Percentiles rank a stretch among this genome's conserved stretches.
phyloP scores from a whole-genome alignment of 1,140 invertebrate species.

The Lasioglossum baleicum region DNA sequence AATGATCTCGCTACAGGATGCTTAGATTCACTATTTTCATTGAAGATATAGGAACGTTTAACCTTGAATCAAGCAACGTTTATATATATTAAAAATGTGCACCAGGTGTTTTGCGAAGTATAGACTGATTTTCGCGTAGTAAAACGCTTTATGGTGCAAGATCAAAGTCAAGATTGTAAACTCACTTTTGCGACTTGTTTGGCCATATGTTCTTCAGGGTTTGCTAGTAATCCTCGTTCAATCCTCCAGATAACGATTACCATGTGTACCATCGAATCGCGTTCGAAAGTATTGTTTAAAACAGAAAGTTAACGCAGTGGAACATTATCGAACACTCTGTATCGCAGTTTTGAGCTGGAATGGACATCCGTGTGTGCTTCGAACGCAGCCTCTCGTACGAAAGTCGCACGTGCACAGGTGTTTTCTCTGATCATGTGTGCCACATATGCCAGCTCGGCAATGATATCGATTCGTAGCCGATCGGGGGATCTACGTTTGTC shows the following conservation, averaged over 20 bases:
- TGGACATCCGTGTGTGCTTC: slow-evolving; percentile 48
- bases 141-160: too few species aligned
- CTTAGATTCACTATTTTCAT: too few species aligned
- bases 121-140: too few species aligned
- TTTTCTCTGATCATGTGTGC: slow-evolving; percentile 76
- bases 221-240: neutral
- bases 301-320: too few species aligned
- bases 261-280: neutral
- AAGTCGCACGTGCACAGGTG: slow-evolving; percentile 77
- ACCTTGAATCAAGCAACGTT: too few species aligned
- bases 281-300: neutral
- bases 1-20: too few species aligned
- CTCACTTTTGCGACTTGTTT: too few species aligned
- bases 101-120: too few species aligned
- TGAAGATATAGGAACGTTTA: too few species aligned
- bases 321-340: slow-evolving; percentile 26
- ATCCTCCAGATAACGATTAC: neutral
- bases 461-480: slow-evolving; percentile 15
- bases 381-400: slow-evolving; percentile 61
- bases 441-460: slow-evolving; percentile 52
- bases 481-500: neutral
- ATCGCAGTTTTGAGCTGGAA: slow-evolving; percentile 63
- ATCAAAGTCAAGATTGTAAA: too few species aligned
- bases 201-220: slow-evolving; percentile 14
- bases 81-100: too few species aligned